Percentiles rank a stretch among this genome's conserved stretches.
phyloP scores from a whole-genome alignment of 2,113 vertebrate genomes.

The Craseonycteris thonglongyai region DNA sequence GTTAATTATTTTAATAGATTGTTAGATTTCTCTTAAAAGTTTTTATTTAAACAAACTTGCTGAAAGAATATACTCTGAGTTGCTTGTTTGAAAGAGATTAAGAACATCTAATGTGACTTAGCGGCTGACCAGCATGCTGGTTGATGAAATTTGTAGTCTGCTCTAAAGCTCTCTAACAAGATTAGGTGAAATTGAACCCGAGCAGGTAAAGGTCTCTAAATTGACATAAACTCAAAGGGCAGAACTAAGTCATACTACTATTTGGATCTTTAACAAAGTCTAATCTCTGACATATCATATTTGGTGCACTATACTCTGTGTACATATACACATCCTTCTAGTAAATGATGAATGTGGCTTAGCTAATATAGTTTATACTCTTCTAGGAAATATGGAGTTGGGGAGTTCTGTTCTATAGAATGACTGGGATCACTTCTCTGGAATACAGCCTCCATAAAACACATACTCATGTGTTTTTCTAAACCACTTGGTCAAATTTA shows the following conservation, averaged over 20 bases:
- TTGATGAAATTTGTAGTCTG: slow-evolving; percentile 66
- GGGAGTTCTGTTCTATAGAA: background rate
- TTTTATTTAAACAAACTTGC: slow-evolving; percentile 43
- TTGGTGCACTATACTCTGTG: slow-evolving; percentile 58
- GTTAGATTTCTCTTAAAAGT: background rate
- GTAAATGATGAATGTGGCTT: slow-evolving; percentile 60
- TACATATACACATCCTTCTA: slow-evolving; percentile 49
- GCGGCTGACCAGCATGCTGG: slow-evolving; percentile 35
- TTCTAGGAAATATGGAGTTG: background rate
- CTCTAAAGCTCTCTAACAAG: slow-evolving; percentile 72
- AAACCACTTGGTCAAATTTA: slow-evolving; percentile 6
- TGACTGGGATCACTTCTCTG: background rate
- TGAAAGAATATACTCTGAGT: slow-evolving; percentile 31
- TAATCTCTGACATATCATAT: slow-evolving; percentile 68
- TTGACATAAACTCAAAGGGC: slow-evolving; percentile 60
- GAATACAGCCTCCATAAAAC: background rate
- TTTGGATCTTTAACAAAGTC: slow-evolving; percentile 72
- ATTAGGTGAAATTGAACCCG: slow-evolving; percentile 67
- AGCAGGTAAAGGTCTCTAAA: slow-evolving; percentile 75
- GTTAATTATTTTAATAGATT: slow-evolving; percentile 12
- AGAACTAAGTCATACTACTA: slow-evolving; percentile 71
- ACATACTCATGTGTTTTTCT: background rate
- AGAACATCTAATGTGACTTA: slow-evolving; percentile 63
- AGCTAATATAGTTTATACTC: slow-evolving; percentile 22
- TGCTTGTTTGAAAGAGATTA: slow-evolving; percentile 56